phyloP scores from a whole-genome alignment of 2,888 invertebrate genomes.

The Pyrrhia umbra region DNA sequence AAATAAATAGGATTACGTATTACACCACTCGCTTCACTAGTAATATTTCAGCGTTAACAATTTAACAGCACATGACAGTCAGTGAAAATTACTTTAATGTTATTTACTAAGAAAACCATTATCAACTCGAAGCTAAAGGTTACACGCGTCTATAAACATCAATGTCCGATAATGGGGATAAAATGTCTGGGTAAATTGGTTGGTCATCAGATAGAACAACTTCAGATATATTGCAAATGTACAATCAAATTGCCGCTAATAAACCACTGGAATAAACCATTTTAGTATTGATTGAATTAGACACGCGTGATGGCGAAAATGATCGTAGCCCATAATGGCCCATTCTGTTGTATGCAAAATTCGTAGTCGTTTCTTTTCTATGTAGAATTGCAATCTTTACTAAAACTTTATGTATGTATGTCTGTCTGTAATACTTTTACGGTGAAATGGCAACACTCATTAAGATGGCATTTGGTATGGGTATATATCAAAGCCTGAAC shows the following conservation, averaged over 20 bases:
- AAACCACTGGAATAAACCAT: slow-evolving; percentile 21
- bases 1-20: background rate
- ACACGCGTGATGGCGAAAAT: slow-evolving; percentile 31
- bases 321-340: slow-evolving; percentile 18
- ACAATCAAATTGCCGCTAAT: slow-evolving; percentile 34
- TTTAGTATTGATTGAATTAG: slow-evolving; percentile 50
- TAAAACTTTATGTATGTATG: too few species aligned
- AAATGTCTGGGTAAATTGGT: slow-evolving; percentile 40
- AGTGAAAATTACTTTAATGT: slow-evolving; percentile 40
- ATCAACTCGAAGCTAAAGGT: slow-evolving; percentile 39
- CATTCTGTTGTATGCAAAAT: slow-evolving; percentile 8
- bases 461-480: too few species aligned
- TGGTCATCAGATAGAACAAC: slow-evolving; percentile 33
- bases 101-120: slow-evolving; percentile 38
- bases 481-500: too few species aligned
- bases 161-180: slow-evolving; percentile 46
- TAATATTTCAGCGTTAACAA: slow-evolving; percentile 16
- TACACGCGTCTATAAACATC: slow-evolving; percentile 36
- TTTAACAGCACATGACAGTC: slow-evolving; percentile 11
- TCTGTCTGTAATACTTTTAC: too few species aligned
- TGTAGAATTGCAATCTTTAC: background rate
- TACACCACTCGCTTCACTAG: slow-evolving; percentile 14
- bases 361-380: slow-evolving; percentile 2
- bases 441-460: too few species aligned
- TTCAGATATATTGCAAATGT: slow-evolving; percentile 20